Conservation (phyloP, 2,888 invertebrate species). For the Drosophila quinaria region DNA sequence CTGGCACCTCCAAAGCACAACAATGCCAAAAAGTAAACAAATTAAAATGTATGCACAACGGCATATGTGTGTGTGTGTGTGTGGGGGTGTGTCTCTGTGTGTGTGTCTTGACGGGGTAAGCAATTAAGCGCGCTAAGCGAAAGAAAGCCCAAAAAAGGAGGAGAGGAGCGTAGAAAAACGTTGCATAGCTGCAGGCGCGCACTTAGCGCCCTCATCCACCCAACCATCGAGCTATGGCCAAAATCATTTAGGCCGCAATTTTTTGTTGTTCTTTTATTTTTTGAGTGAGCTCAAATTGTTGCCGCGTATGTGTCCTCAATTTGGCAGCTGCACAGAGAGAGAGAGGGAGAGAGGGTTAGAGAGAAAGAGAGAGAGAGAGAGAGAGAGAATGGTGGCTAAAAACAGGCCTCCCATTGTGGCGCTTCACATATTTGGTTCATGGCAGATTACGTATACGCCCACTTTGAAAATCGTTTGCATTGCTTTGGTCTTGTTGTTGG, state of each 20-base stretch:
- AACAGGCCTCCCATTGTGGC: constrained; percentile 48
- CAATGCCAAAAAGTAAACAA: constrained; percentile 75
- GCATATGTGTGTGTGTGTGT: constrained; percentile 15
- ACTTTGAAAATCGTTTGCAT: constrained; percentile 76
- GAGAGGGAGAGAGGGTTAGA: not conserved
- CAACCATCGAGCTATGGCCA: constrained; percentile 42
- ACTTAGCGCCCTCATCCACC: constrained; percentile 40
- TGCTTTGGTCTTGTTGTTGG: constrained; percentile 48
- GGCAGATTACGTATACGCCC: constrained; percentile 79
- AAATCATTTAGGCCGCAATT: constrained; percentile 69
- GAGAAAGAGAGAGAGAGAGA: not conserved
- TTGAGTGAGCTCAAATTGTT: constrained; percentile 65
- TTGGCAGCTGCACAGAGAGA: constrained; percentile 42
- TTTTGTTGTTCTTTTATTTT: constrained; percentile 15
- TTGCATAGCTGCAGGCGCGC: constrained; percentile 71
- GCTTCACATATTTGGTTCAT: constrained; percentile 74
- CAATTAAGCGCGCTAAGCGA: constrained; percentile 58
- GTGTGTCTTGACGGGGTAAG: constrained; percentile 62
- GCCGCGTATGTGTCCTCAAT: constrained; percentile 71
- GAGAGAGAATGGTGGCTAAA: constrained; percentile 11
- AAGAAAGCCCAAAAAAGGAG: constrained; percentile 1
- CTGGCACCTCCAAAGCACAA: constrained; percentile 54
- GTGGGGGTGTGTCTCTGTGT: constrained; percentile 31
- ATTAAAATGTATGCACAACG: constrained; percentile 77
- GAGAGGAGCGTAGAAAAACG: constrained; percentile 30